Percentiles rank a stretch among this genome's conserved stretches.
Conservation (phyloP, 2,888 invertebrate genomes). For the Metopia argyrocephala region DNA sequence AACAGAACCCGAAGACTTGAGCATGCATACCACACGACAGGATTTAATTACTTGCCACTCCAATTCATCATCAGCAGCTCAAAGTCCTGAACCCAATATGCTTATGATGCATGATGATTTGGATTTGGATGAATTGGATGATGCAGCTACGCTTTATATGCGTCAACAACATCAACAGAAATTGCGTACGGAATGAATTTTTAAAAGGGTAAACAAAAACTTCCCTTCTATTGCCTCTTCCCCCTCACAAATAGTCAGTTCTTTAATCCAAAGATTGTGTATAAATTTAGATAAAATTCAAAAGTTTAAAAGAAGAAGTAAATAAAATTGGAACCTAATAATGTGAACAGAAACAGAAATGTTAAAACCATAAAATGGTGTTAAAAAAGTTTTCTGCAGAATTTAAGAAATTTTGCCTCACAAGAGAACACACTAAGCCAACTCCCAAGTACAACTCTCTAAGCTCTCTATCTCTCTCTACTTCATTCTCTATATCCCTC, state of each 20-base stretch:
- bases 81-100: slow-evolving; percentile 57
- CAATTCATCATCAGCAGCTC: slow-evolving; percentile 68
- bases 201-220: too few species aligned
- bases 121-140: slow-evolving; percentile 80
- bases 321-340: neutral
- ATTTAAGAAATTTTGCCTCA: slow-evolving; percentile 48
- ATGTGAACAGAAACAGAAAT: too few species aligned
- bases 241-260: slow-evolving; percentile 24
- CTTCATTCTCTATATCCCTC: neutral
- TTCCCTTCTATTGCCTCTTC: too few species aligned
- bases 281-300: neutral
- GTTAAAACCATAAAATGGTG: slow-evolving; percentile 58
- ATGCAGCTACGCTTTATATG: slow-evolving; percentile 80
- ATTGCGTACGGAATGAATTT: too few species aligned
- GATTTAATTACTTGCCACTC: slow-evolving; percentile 15
- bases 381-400: slow-evolving; percentile 26
- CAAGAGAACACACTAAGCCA: slow-evolving; percentile 10
- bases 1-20: slow-evolving; percentile 94
- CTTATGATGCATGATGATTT: slow-evolving; percentile 78
- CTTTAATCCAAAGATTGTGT: neutral
- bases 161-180: slow-evolving; percentile 76
- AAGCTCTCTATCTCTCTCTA: neutral
- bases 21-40: slow-evolving; percentile 81
- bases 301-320: neutral
- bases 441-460: slow-evolving; percentile 40